These are phyloP conservation scores for Saccopteryx leptura DNA, from an alignment of 2,113 vertebrate genomes.

Conservation along the genomic window DNA sequence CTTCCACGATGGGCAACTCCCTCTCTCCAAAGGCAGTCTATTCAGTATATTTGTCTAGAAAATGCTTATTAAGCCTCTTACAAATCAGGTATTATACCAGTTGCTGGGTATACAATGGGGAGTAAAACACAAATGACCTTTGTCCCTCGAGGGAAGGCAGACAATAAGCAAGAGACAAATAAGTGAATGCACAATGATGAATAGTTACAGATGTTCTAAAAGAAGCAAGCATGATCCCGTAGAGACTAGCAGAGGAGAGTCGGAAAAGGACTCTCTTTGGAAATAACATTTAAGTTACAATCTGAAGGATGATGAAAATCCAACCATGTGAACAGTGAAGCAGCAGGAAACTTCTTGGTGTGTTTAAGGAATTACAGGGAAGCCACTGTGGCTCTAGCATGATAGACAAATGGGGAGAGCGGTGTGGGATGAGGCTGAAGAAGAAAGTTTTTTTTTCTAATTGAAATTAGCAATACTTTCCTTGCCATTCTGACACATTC, in stretches of 20 bases:
- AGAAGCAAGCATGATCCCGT: neutral
- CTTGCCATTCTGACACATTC: neutral
- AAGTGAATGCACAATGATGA: neutral
- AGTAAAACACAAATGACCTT: neutral
- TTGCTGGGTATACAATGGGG: neutral
- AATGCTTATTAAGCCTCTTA: neutral
- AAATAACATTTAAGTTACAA: neutral
- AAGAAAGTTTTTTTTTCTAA: neutral
- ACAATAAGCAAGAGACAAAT: neutral
- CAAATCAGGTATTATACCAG: neutral
- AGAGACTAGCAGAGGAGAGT: neutral
- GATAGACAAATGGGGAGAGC: neutral
- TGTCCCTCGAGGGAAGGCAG: neutral
- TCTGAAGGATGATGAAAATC: neutral
- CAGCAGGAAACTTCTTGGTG: neutral
- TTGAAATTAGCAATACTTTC: neutral
- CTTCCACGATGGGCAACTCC: neutral
- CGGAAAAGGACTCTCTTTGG: neutral
- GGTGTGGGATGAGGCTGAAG: neutral
- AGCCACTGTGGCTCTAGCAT: neutral
- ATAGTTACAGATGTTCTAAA: neutral
- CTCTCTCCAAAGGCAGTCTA: neutral
- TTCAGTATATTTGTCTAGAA: neutral
- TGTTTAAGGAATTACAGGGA: neutral
- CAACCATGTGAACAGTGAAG: neutral